Evolutionary conservation across 92 coral and sea anemone species (phyloP), one percentile per base, ranked within the genome.

Genomic region (Plumapathes pennacea): DNA sequence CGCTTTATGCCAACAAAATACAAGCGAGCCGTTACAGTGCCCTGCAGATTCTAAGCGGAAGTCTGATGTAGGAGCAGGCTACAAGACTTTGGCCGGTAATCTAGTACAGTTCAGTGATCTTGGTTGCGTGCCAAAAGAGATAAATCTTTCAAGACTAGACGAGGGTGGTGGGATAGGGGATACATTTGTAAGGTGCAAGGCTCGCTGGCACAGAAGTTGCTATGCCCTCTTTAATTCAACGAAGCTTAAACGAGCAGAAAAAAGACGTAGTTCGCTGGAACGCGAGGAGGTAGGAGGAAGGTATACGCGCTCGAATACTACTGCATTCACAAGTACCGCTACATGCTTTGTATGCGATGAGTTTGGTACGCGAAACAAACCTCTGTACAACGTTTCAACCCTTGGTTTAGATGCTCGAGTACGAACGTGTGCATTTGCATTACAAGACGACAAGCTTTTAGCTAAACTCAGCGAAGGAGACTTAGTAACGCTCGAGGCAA

Each of bases 391-490:
- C 30, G 53, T 45, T 3, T 64, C 74, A 19, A 64, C 67, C n/a
- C 57, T 75, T 23, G 67, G 58, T 9, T n/a, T 54, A 27, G 74
- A 65, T 41, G 72, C 48, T 23, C 51, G 61, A 46, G 75, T 60
- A 37, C 56, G 84, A 31, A 50, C 20, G 28, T 60, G 69, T 42
- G 77, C 76, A 12, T 19, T 42, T 21, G 63, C 64, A 13, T 30
- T 78, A 19, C 88, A 81, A 49, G 77, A 81, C 34, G 46, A 74
- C 12, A 74, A 65, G 64, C 65, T 77, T 13, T 67, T 68, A 52
- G 77, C 77, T 31, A 77, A 68, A 53, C 52, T 77, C 14, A 77
- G 72, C 49, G 72, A 50, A 13, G 67, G 84, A 26, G 84, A 69
- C 22, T 56, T 77, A 34, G 69, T 79, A 26, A 80, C 80, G 26